Evolutionary conservation across 2,888 invertebrate genomes (phyloP).

Genomic region (Lochmaea capreae): DNA sequence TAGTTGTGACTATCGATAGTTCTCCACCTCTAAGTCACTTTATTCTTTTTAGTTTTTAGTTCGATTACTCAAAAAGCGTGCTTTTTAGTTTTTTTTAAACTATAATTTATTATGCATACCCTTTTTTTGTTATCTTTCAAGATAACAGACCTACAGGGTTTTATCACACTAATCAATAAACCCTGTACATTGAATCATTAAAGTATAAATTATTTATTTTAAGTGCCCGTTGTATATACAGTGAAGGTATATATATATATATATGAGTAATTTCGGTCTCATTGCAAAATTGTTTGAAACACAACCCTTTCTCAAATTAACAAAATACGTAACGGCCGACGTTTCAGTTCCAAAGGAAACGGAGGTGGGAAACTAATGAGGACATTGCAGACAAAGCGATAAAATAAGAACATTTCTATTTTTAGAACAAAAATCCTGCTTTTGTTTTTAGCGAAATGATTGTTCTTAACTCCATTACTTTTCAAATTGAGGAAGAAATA

Average conservation of each 20-base stretch:
- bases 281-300: neutral
- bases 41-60: no score
- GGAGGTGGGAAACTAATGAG: constrained; percentile 13
- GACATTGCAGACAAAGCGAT: constrained; percentile 18
- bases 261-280: neutral
- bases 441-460: constrained; percentile 31
- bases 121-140: no score
- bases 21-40: no score
- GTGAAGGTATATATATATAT: neutral
- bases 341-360: constrained; percentile 7
- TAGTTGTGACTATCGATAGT: no score
- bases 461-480: constrained; percentile 29
- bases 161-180: no score
- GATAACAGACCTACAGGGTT: no score
- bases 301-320: neutral
- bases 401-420: constrained; percentile 30
- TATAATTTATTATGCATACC: no score
- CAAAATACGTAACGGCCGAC: constrained; percentile 4
- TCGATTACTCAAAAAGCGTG: no score
- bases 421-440: constrained; percentile 31
- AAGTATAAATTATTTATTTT: no score
- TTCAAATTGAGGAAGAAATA: constrained; percentile 29
- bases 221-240: no score
- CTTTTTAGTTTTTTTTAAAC: no score
- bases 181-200: no score